Base-by-base conservation (phyloP, 2,113 vertebrate species). In the Labeo catla region DNA sequence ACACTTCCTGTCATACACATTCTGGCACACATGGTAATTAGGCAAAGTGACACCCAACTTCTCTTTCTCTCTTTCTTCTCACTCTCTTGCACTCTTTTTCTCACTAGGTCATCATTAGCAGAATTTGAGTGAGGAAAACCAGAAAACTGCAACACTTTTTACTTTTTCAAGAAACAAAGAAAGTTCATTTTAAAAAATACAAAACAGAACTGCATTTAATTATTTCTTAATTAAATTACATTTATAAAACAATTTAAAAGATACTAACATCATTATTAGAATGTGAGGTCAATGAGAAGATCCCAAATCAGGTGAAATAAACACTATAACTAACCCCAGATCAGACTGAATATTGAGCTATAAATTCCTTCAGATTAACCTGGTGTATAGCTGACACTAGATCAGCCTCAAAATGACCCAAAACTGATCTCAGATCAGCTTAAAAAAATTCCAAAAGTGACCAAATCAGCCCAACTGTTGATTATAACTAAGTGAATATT, bases 51-150 rank as follows among this genome's bases (percentile, higher is more conserved):
- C 85, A 50, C 15, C 72, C 76, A 23, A n/a, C 47, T 70, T 50
- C 50, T 47, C 54, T 59, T 21, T 63, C 76, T 19, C 85, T 61
- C n/a, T 74, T 19, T 49, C 45, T 77, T 59, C 15, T 80, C 50
- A 21, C 79, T 86, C 54, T n/a, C 15, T 36, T 19, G 61, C 34
- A 59, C 79, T 89, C 63, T 8, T 68, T 66, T n/a, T 74, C 66
- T 50, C 87, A 66, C 65, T 23, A 84, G 74, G 52, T 86, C 76
- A 76, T 81, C 76, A 81, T 50, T 45, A 61, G n/a, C 77, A 61
- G 19, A 80, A 80, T 43, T 43, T 77, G 50, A 77, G 81, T 84
- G 59, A 84, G 68, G 45, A 52, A 43, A 86, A 86, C 73, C 57
- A 19, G 54, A 28, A 28, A 28, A 28, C 28, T 28, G 10, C 11